Base-by-base conservation (phyloP, 2,797 vertebrate genomes). In the Galaxias olidus region DNA sequence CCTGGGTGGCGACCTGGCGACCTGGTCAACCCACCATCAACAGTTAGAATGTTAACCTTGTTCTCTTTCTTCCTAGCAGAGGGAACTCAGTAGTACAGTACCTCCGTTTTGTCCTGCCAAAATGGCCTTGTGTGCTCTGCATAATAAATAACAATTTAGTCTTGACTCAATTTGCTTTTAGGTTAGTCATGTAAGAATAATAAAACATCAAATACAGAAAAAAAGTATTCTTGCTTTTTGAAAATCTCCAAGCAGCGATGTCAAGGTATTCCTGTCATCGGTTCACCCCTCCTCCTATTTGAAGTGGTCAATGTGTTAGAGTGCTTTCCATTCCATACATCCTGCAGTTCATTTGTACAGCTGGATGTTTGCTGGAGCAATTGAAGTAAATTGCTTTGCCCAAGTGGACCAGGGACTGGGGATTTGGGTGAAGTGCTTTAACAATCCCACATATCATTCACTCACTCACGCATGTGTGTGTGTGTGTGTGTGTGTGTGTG, bases 331-430 rank as follows among this genome's bases (percentile, higher is more conserved):
- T 61, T 73, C 67, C 68, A 67, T 70, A 69, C 77, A 73, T 81
- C 73, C 74, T 75, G 74, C 64, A 66, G 69, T 76, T 65, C 71
- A 80, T 84, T 86, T 84, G 65, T 69, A 79, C 82, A 86, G 82
- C 81, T 84, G 81, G 68, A 53, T 45, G 57, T 74, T 78, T 74
- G 47, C 66, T 47, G 51, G 65, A 72, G 65, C 70, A 80, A 79
- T 80, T 79, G 49, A 63, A 61, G 59, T 67, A 75, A 84, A 84
- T 78, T 77, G 63, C 79, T 62, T 51, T 64, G 52, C 57, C 64
- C 47, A 67, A 71, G 71, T 63, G 60, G 65, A 71, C 65, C 75
- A 61, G 61, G n/a, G 65, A 65, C 59, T 52, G 51, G 65, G 69
- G 66, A 65, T 72, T 70, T 79, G 57, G 53, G 63, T 20, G 63